Percentiles rank a stretch among this genome's conserved stretches.
Conservation (phyloP, 2,113 vertebrate genomes). For the Aptenodytes forsteri region DNA sequence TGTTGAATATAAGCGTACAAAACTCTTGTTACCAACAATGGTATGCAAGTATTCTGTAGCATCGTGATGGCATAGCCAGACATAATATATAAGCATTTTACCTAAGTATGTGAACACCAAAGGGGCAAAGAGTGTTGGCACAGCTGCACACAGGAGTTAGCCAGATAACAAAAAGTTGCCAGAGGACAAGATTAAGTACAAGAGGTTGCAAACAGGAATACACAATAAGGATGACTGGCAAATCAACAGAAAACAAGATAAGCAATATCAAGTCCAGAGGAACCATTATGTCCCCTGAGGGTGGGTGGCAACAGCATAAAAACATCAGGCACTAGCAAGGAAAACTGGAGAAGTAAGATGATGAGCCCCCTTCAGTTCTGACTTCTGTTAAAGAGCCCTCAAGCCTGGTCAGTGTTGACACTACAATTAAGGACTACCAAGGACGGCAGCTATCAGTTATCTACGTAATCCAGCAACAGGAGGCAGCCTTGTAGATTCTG, state of each 20-base stretch:
- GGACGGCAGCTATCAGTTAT: neutral
- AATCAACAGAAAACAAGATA: neutral
- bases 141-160: neutral
- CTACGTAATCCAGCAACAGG: neutral
- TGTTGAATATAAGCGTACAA: neutral
- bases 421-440: neutral
- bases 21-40: neutral
- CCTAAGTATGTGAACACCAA: neutral
- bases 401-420: neutral
- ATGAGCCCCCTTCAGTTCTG: neutral
- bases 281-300: neutral
- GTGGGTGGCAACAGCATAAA: neutral
- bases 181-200: neutral
- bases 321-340: neutral
- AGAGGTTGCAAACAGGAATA: neutral
- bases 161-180: neutral
- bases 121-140: neutral
- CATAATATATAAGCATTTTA: neutral
- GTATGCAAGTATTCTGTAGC: neutral
- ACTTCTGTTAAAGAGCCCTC: neutral
- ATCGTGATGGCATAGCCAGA: neutral
- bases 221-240: neutral
- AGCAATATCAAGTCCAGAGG: neutral
- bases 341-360: neutral
- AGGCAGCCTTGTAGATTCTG: neutral